Evolutionary conservation across 2,797 vertebrate genomes (phyloP).

Genomic region (Lagocephalus sceleratus): DNA sequence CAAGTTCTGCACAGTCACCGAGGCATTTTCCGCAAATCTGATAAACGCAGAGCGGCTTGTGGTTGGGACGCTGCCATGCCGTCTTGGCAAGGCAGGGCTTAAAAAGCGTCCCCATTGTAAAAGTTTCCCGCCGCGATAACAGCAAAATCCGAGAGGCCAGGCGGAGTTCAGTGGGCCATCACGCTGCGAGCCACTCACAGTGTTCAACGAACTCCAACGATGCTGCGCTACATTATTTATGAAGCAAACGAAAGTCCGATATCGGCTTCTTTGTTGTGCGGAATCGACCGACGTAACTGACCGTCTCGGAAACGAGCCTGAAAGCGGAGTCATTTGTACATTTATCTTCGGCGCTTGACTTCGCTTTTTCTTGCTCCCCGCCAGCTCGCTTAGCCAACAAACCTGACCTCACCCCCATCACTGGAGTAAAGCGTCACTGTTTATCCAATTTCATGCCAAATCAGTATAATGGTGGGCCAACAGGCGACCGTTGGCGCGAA

Average conservation of each 20-base stretch:
- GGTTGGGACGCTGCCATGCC: conserved; percentile 42
- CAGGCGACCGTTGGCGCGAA: not conserved
- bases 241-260: too few relatives aligned
- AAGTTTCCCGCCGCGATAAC: too few relatives aligned
- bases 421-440: not conserved
- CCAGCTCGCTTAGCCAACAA: not conserved
- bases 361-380: too few relatives aligned
- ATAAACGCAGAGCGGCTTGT: conserved; percentile 43
- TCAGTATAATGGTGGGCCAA: not conserved
- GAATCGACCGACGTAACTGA: too few relatives aligned
- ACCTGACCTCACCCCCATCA: not conserved
- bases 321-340: too few relatives aligned
- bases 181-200: not conserved
- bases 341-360: too few relatives aligned
- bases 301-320: too few relatives aligned
- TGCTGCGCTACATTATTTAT: too few relatives aligned
- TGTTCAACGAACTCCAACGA: too few relatives aligned
- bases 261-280: too few relatives aligned
- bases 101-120: not conserved
- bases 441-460: not conserved
- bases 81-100: conserved; percentile 10
- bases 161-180: not conserved
- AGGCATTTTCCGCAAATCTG: conserved; percentile 47
- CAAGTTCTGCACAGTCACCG: conserved; percentile 34
- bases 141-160: too few relatives aligned